A percentile compares a stretch with the other conserved stretches of the same genome.
Evolutionary conservation across 2,888 invertebrate species (phyloP).

Genomic region (Drosophila kuntzei): DNA sequence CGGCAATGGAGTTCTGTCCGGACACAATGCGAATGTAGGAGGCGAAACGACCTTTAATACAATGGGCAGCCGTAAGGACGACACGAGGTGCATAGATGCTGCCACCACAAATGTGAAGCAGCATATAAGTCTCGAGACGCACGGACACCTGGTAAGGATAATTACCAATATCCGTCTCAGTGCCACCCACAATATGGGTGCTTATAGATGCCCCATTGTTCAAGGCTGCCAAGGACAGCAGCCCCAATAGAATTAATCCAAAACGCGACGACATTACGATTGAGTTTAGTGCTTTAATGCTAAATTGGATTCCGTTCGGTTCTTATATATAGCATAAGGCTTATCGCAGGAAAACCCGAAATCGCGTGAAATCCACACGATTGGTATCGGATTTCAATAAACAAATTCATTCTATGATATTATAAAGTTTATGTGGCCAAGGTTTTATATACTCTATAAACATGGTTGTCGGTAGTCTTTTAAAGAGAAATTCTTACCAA

Average conservation of each 20-base stretch:
- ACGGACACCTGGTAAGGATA: conserved; percentile 76
- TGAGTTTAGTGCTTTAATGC: conserved; percentile 12
- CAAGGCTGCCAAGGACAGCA: conserved; percentile 34
- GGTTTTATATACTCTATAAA: conserved; percentile 81
- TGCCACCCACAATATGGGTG: conserved; percentile 68
- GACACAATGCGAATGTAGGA: conserved; percentile 72
- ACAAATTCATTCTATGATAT: conserved; percentile 59
- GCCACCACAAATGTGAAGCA: conserved; percentile 79
- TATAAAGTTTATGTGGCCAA: conserved; percentile 59
- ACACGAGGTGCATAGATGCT: conserved; percentile 62
- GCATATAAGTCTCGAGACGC: conserved; percentile 66
- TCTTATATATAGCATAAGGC: conserved; percentile 59
- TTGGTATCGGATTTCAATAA: conserved; percentile 62
- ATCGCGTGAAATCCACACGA: conserved; percentile 52
- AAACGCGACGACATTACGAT: conserved; percentile 44
- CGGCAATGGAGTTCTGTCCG: conserved; percentile 72
- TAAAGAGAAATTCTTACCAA: conserved; percentile 48
- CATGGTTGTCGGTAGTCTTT: conserved; percentile 69
- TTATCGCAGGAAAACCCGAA: conserved; percentile 55
- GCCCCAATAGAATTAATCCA: conserved; percentile 41
- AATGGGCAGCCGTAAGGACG: conserved; percentile 77
- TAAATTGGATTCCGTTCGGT: conserved; percentile 3
- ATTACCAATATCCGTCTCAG: conserved; percentile 58
- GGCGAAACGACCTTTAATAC: conserved; percentile 75
- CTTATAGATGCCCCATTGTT: conserved; percentile 40